Base-by-base conservation (phyloP, 1,140 invertebrate genomes). In the Lamellibrachia luymesi region DNA sequence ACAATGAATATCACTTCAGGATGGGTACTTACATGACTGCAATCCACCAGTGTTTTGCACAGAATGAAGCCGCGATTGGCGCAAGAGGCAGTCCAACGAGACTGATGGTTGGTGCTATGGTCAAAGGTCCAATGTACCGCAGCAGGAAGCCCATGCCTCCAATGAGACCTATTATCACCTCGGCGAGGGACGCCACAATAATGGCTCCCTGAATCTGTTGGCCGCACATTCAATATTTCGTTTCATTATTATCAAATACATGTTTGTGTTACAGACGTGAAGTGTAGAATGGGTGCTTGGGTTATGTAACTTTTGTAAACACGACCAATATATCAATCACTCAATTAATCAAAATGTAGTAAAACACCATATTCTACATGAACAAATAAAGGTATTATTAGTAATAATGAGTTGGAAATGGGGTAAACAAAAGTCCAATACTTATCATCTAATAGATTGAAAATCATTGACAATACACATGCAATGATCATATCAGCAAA, bases 141-240 rank as follows among this genome's bases (percentile, higher is more conserved):
- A 96, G 92, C 22, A 97, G 56, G 90, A 96, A 90, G 25, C 96
- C 96, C 64, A 96, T 94, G 25, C 96, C 90, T 7, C 96, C 96
- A 91, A 96, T 97, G 94, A 97, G 97, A 22, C 98, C 98, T 92
- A 98, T 96, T 25, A 98, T 95, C 13, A 98, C 97, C 96, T 98
- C 98, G 89, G 98, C 97, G 50, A 98, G 92, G 0, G 98, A 97
- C 0, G 98, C 97, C 0, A 98, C 97, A n/a, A 98, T 97, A 80
- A 98, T 98, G 2, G 98, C 98, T 0, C 98, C 98, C 0, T 98
- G 98, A 27, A 98, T 95, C 96, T 96, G 94, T 64, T 94, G 93
- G 5, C 64, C 7, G 17, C 92, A 27, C 49, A 56, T 92, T 92
- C 92, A 50, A 52, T 50, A 91, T 91, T 38, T 7, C 25, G 50